Percentiles rank a stretch among this genome's conserved stretches.
These are phyloP conservation scores for Bombyx mandarina DNA, from an alignment of 1,140 invertebrate species.

Conservation along the genomic window DNA sequence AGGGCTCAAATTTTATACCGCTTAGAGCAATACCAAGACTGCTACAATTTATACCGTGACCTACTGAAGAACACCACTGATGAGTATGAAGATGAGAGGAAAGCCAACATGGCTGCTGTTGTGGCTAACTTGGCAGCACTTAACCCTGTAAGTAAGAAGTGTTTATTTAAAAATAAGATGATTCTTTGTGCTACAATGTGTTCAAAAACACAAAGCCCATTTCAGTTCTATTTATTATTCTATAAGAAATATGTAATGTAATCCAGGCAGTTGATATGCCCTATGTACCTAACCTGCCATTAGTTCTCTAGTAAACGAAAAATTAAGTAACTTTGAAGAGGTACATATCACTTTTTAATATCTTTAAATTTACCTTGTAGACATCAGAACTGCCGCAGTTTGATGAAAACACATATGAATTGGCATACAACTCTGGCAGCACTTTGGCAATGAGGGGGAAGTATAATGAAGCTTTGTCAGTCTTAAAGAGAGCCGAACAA, in stretches of 20 bases:
- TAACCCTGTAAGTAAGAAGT: slow-evolving; percentile 71
- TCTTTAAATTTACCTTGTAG: slow-evolving; percentile 15
- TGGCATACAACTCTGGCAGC: slow-evolving; percentile 92
- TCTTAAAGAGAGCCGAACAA: slow-evolving; percentile 87
- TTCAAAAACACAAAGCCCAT: too few species aligned
- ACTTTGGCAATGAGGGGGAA: slow-evolving; percentile 80
- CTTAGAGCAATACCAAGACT: slow-evolving; percentile 89
- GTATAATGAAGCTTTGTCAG: slow-evolving; percentile 83
- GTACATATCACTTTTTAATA: too few species aligned
- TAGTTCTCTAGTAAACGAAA: too few species aligned
- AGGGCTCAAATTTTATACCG: slow-evolving; percentile 90
- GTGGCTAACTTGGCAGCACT: slow-evolving; percentile 80
- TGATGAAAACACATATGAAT: slow-evolving; percentile 81
- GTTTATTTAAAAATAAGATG: slow-evolving; percentile 15
- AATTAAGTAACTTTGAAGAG: too few species aligned
- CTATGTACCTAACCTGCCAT: too few species aligned
- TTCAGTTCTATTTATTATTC: too few species aligned
- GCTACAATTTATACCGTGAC: slow-evolving; percentile 87
- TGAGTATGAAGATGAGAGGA: slow-evolving; percentile 94
- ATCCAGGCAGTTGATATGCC: too few species aligned
- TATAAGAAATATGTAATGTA: too few species aligned
- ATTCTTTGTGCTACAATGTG: too few species aligned
- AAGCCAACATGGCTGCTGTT: slow-evolving; percentile 93
- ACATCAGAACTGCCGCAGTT: slow-evolving; percentile 46
- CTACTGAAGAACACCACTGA: slow-evolving; percentile 91